Base-by-base conservation (phyloP, 2,797 vertebrate genomes). In the Coregonus ussuriensis region DNA sequence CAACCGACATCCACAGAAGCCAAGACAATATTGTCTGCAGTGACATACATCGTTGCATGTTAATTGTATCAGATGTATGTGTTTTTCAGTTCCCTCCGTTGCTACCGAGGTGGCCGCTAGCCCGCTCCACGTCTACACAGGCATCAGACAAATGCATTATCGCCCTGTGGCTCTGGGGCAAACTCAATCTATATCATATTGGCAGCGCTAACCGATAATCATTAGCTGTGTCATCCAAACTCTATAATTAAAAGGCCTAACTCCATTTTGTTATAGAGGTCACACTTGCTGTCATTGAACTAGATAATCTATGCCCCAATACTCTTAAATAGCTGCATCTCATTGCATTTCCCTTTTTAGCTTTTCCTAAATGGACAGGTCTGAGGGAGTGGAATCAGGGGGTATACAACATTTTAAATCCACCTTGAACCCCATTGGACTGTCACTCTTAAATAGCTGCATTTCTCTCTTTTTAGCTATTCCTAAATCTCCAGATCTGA, bases 201-300 rank as follows among this genome's bases (percentile, higher is more conserved):
- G 92, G 84, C 92, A 88, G 78, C 75, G 79, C 87, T 85, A 90
- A 89, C 90, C 88, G 85, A 77, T 91, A 92, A 91, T 93, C 91
- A 91, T 92, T 91, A 87, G 78, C 79, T 47, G 79, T 85, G 85
- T 88, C 89, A 84, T 85, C 87, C 79, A 74, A 76, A 81, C n/a
- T 21, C 83, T 85, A 82, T 89, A 90, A 93, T 91, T 92, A 90
- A 91, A 93, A 90, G 79, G 86, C 81, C 81, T 75, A 82, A 85
- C 83, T 93, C 91, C 47, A 90, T 92, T 92, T 90, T 91, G 78
- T 80, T 71, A 67, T 70, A 67, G 82, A 86, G 91, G 85, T 92
- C 90, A 91, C 59, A 4, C 59, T 63, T 13, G 66, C 74, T 74
- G 80, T 84, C 83, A 82, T 85, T 81, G 85, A 88, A 77, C 70